A percentile compares a stretch with the other conserved stretches of the same genome.
These are phyloP conservation scores for Excalfactoria chinensis DNA, from an alignment of 2,113 vertebrate genomes.

Conservation along the genomic window DNA sequence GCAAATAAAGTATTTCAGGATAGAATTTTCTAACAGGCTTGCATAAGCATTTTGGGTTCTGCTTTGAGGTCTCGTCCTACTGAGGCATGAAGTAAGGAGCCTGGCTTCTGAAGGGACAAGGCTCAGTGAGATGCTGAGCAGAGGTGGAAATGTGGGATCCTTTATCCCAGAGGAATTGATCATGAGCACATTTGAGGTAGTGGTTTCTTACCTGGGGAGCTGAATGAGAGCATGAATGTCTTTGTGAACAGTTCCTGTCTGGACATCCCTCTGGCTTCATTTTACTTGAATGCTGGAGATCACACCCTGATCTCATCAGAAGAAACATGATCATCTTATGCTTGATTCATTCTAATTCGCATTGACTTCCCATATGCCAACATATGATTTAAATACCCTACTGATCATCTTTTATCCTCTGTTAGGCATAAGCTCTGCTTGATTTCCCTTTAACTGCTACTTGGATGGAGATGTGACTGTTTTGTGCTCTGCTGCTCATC, in stretches of 20 bases:
- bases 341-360: slow-evolving; percentile 39
- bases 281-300: background rate
- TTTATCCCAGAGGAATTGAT: background rate
- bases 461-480: background rate
- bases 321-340: background rate
- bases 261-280: background rate
- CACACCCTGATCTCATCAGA: background rate
- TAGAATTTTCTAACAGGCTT: background rate
- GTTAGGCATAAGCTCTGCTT: slow-evolving; percentile 53
- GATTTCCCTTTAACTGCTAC: slow-evolving; percentile 46
- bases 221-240: background rate
- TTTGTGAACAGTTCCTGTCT: background rate
- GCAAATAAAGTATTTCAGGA: background rate
- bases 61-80: background rate
- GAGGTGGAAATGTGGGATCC: background rate
- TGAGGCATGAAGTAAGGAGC: background rate
- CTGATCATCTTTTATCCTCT: slow-evolving; percentile 49
- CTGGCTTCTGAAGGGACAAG: background rate
- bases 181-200: background rate
- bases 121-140: background rate
- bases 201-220: background rate
- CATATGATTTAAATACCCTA: background rate
- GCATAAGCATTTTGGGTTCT: background rate
- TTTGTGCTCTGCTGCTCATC: slow-evolving; percentile 21
- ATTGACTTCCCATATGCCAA: slow-evolving; percentile 45